Base-by-base conservation (phyloP, 2,888 invertebrate species). In the Eueremaeus valkanovi region DNA sequence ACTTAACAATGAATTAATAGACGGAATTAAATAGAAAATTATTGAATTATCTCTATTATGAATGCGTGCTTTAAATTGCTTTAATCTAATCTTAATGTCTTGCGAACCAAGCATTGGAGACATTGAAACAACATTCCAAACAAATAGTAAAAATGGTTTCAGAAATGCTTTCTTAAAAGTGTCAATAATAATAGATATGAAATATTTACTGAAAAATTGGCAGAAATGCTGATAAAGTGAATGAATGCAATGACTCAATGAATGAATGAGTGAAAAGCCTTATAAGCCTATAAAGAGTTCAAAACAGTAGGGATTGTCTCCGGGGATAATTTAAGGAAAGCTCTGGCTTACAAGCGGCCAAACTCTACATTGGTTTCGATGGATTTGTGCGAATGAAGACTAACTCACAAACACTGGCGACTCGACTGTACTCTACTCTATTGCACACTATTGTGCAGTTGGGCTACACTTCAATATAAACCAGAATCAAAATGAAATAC, bases 281-380 rank as follows among this genome's bases (percentile, higher is more conserved):
- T 63, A 63, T 63, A 63, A 63, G 63, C 63, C 63, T 63, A 63
- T 63, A 63, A 63, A 63, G 33, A 63, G 63, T 63, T 63, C 31
- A 63, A 63, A 63, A 63, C 63, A 63, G 63, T 63, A 63, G 63
- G 63, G 63, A 63, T 63, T 63, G 63, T 63, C 63, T 63, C 63
- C 9, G 13, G 63, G 63, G 63, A 63, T 63, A 33, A 63, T 63
- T 63, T 63, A 63, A 63, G 63, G 63, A 63, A 63, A 63, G 63
- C 63, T 31, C 33, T 31, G 58, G 63, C 63, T 63, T 63, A 63
- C 5, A 33, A 31, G 13, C 63, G 31, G 33, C 29, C 63, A 63
- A 63, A 63, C 16, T 31, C 2, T 33, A 31, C 31, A 29, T 29
- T 18, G 29, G 24, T 27, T 58, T n/a, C 5, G 51, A 58, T 58